Evolutionary conservation across 2,797 vertebrate species (phyloP), one percentile per base, ranked within the genome.

Genomic region (Carapus acus): DNA sequence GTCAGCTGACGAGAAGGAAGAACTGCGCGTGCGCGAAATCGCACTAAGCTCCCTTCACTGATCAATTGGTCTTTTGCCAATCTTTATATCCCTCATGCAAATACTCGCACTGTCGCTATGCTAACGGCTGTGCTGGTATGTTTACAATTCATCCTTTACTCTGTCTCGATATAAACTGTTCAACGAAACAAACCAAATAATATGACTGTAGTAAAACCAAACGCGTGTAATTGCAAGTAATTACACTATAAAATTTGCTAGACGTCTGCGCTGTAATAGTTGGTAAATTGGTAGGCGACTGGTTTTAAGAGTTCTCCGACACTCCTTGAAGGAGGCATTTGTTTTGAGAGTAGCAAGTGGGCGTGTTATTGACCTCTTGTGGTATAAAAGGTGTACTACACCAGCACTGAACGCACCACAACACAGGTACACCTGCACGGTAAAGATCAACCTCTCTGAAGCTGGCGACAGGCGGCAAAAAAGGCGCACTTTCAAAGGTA

Each of bases 1-100:
- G 85, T 89, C 88, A 89, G 86, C 85, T 89, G 87, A 89, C 65
- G 80, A 21, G 18, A 41, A n/a, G 15, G 29, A 58, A 31, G 3
- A 14, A 13, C n/a, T 34, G 80, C 62, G 75, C 15, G 2, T 80
- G 82, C 79, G 82, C 73, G 37, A 1, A 20, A 2, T 6, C 57
- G 62, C 64, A n/a, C 44, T 19, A 0, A 4, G 51, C 41, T 53
- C 54, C 54, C 7, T 59, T 77, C 65, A 68, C 2, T 36, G 34
- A 13, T 36, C 34, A 15, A 4, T 36, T 4, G 6, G 19, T 21
- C 12, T 17, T 42, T 9, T 22, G 12, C 8, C 40, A 21, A 22
- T 6, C 19, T 15, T 13, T 19, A 7, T 40, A 11, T 4, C 14
- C 24, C 4, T 27, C 34, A n/a, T 11, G 9, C 3, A 12, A 12